Evolutionary conservation across 2,113 vertebrate species (phyloP), one percentile per base, ranked within the genome.

Genomic region (Regulus satrapa): DNA sequence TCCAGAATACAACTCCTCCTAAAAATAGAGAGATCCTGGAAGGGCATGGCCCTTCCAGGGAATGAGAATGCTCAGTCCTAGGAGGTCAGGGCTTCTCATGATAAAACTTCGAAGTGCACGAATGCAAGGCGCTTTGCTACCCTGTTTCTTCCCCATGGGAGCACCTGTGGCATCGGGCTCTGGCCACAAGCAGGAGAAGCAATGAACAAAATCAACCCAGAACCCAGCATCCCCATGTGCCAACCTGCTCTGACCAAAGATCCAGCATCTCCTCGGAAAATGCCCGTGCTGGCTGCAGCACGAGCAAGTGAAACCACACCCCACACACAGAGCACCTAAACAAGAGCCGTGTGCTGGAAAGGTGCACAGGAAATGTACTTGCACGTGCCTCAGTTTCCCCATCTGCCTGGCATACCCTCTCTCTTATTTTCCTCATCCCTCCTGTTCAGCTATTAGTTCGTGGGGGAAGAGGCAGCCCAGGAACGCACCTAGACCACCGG

Each of bases 11-110:
- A 87, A 16, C 81, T 85, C 84, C 87, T 94, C 88, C 95, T 97
- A 97, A 97, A 95, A 95, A 96, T 95, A 95, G 91, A 94, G 10
- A 69, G 93, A 94, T 87, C 72, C 72, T 88, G 90, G 92, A 95
- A 94, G 85, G 88, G 88, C 88, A n/a, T 0, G 0, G 63, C 63
- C 83, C 75, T 94, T 89, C 62, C 88, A 91, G 86, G 59, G 83
- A 91, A 59, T 16, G 89, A 41, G 61, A 92, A 80, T 1, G 8
- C 28, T 71, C 18, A 38, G 48, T 26, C 36, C 71, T n/a, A 48
- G 64, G 64, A 89, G 24, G 8, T 77, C 16, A 10, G 29, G 21
- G 34, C 40, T 59, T 48, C 72, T 43, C 56, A 41, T 15, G 29
- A 41, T 23, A 52, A 32, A 72, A 87, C 66, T 68, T 66, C 29